Conservation (phyloP, 2,113 vertebrate species). For the Lasiurus borealis region DNA sequence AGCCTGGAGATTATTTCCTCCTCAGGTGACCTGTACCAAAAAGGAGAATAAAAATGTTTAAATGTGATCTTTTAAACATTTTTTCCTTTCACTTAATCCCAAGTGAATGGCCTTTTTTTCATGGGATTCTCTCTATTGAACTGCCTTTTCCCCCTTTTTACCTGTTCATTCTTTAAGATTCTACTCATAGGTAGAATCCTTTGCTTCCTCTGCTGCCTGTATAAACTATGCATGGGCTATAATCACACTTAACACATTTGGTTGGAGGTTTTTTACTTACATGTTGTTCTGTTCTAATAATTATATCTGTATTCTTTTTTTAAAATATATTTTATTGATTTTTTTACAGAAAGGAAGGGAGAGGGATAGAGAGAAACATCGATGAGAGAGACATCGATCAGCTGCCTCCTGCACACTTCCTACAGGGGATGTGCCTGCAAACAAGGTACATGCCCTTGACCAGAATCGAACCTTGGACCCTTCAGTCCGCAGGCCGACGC, state of each 20-base stretch:
- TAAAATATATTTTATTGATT: too few species aligned
- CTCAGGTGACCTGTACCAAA: background rate
- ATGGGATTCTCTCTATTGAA: background rate
- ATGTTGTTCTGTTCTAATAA: background rate
- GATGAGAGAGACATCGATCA: too few species aligned
- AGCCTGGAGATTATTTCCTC: constrained; percentile 25
- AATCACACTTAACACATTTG: background rate
- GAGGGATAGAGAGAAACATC: too few species aligned
- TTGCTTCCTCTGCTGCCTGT: background rate
- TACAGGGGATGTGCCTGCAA: too few species aligned
- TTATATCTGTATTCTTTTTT: background rate
- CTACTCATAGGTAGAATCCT: background rate
- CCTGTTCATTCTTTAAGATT: background rate
- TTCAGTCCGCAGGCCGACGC: too few species aligned
- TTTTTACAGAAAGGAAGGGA: too few species aligned
- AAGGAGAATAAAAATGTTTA: background rate
- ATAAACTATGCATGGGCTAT: background rate
- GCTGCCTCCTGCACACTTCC: too few species aligned
- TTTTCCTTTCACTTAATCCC: background rate
- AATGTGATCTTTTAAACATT: constrained; percentile 32
- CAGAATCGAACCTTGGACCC: too few species aligned
- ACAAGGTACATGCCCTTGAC: too few species aligned
- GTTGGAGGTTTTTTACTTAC: background rate
- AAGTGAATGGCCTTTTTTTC: background rate
- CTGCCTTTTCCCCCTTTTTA: background rate